Percentiles rank a stretch among this genome's conserved stretches.
Evolutionary conservation across 1,140 invertebrate genomes (phyloP).

Genomic region (Armadillidium nasatum): DNA sequence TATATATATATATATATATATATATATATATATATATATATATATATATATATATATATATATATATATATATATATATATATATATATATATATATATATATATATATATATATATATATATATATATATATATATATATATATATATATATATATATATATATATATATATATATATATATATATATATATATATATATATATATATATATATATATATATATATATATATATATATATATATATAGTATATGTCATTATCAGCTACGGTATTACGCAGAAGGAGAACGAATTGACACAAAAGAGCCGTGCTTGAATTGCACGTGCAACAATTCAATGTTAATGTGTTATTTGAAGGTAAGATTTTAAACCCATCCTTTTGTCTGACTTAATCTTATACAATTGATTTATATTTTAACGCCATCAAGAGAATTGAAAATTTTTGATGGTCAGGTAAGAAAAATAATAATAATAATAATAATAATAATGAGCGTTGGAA

Average conservation of each 20-base stretch:
- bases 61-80: too few relatives aligned
- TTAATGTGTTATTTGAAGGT: slow-evolving; percentile 83
- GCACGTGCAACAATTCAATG: slow-evolving; percentile 89
- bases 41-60: too few relatives aligned
- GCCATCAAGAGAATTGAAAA: too few relatives aligned
- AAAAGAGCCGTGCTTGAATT: slow-evolving; percentile 91
- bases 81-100: not conserved
- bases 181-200: not conserved
- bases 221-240: slow-evolving; percentile 17
- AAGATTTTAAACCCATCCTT: not conserved
- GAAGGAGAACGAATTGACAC: slow-evolving; percentile 88
- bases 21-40: too few relatives aligned
- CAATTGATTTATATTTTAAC: too few relatives aligned
- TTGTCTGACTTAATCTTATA: not conserved
- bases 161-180: not conserved
- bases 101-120: not conserved
- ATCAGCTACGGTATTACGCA: slow-evolving; percentile 86
- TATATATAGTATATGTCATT: slow-evolving; percentile 90
- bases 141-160: not conserved
- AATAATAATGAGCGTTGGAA: too few relatives aligned
- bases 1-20: too few relatives aligned
- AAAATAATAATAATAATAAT: too few relatives aligned
- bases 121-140: not conserved
- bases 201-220: not conserved
- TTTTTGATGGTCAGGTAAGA: too few relatives aligned